Evolutionary conservation across 2,888 invertebrate genomes (phyloP), one percentile per base, ranked within the genome.

Genomic region (Drosophila stalkeri): DNA sequence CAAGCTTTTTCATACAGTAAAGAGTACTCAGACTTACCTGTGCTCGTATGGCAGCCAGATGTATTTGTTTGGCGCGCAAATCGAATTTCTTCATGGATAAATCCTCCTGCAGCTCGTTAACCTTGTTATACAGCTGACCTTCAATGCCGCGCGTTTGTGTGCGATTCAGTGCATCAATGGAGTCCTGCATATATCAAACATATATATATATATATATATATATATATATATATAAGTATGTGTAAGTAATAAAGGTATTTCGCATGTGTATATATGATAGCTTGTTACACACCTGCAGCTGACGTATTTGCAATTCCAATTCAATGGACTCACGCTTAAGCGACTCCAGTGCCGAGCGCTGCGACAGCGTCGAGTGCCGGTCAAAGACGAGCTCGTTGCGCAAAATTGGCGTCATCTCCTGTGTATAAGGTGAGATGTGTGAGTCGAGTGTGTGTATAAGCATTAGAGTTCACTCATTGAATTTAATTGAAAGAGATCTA

Each of bases 41-140:
- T 68, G 98, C 96, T 94, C 96, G 95, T 64, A 98, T 96, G 68
- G 98, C 97, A 62, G 97, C 96, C 75, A 98, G 94, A 93, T 98
- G 98, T 76, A 99, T 95, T 92, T 98, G 97, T 54, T 98, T 97
- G 60, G 98, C 97, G 81, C 97, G 95, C 84, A 98, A 95, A 94
- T 99, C 98, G 93, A 98, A 98, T 91, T 97, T 96, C 94, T 98
- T 98, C 94, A 97, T 94, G 78, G 98, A 98, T 92, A 99, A 97
- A 90, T 99, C 98, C 93, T 99, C 98, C 94, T 99, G 97, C 62
- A 98, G 95, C 94, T 99, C 98, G 93, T 98, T 98, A 85, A 97
- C 98, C 94, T 99, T 99, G 93, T 97, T 98, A 94, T 96, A 98
- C 70, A 98, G 94, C 91, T 96, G 96, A 77, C 96, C 96, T 92